Evolutionary conservation across 2,797 vertebrate genomes (phyloP), one percentile per base, ranked within the genome.

Genomic region (Echiichthys vipera): DNA sequence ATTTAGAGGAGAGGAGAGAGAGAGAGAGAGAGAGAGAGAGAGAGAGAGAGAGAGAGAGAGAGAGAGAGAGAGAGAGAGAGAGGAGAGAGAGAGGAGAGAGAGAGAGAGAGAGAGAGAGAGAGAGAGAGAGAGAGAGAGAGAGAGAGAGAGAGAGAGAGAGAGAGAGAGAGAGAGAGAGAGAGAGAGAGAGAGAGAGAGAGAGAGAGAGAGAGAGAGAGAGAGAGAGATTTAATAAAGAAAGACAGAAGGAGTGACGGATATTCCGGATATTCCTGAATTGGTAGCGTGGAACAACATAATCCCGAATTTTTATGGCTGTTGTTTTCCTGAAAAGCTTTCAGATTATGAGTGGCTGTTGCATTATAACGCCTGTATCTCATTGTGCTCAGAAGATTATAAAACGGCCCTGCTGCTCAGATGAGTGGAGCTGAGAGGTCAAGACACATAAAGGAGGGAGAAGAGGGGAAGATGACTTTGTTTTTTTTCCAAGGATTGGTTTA

Each of bases 241-340:
- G 78, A 85, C 51, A 81, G 80, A 84, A 90, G 83, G 77, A 83
- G 73, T 15, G 66, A 63, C 63, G 86, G 69, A 90, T 89, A 86
- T 88, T 85, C 78, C 84, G n/a, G n/a, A n/a, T 88, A 65, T 78
- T 83, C 81, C 80, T 65, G 85, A 90, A 89, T 82, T 66, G 69
- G 83, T 75, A 56, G 81, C 30, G 25, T 82, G 85, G 88, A 93
- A 91, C 88, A 87, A 86, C 82, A 82, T 94, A 94, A 94, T 94
- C 93, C 93, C 68, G 87, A 87, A 93, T 93, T 94, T 92, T 86
- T 78, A 71, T 84, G 59, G 80, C 5, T 47, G 69, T 90, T 94
- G 84, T 92, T 90, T 92, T 87, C 81, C 82, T 80, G 80, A 86
- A 91, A 90, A 83, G 79, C 45, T 83, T 85, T 83, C 70, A 91